Percentiles rank a stretch among this genome's conserved stretches.
phyloP scores from a whole-genome alignment of 2,797 vertebrate species.

The Miichthys miiuy region DNA sequence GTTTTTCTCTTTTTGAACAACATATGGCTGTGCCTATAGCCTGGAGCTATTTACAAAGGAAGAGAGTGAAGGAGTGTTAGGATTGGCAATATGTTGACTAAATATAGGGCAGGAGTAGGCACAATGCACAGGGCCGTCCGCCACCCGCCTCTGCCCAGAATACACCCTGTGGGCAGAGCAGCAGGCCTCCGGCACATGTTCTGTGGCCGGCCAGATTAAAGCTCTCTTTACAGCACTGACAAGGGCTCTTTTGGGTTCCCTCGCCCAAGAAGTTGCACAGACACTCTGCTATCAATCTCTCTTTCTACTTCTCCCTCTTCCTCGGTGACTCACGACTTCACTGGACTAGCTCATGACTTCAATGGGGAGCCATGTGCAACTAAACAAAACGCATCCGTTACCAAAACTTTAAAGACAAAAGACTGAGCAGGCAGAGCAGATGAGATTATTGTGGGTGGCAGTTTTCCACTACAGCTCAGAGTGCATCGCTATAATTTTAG shows the following conservation, averaged over 20 bases:
- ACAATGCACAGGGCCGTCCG: slow-evolving; percentile 82
- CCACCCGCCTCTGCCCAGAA: slow-evolving; percentile 83
- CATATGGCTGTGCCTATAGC: slow-evolving; percentile 72
- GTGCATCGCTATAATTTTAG: slow-evolving; percentile 86
- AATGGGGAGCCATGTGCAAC: slow-evolving; percentile 77
- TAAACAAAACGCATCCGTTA: slow-evolving; percentile 85
- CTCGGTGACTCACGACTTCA: slow-evolving; percentile 54
- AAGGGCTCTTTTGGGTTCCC: slow-evolving; percentile 80
- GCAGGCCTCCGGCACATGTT: slow-evolving; percentile 85
- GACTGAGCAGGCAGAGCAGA: slow-evolving; percentile 77
- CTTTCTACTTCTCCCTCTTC: slow-evolving; percentile 48
- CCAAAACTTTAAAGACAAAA: slow-evolving; percentile 82
- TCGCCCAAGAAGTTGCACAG: slow-evolving; percentile 83
- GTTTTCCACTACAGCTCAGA: slow-evolving; percentile 86
- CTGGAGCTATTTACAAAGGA: slow-evolving; percentile 80
- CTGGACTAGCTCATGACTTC: slow-evolving; percentile 71
- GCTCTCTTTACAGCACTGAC: slow-evolving; percentile 86
- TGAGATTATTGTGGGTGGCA: slow-evolving; percentile 85
- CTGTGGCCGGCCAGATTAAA: slow-evolving; percentile 88
- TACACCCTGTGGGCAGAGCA: slow-evolving; percentile 86
- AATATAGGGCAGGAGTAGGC: slow-evolving; percentile 85
- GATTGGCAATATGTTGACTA: slow-evolving; percentile 77
- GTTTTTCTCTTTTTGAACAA: slow-evolving; percentile 59
- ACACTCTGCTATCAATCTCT: slow-evolving; percentile 75
- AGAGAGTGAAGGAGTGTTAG: slow-evolving; percentile 77